These are phyloP conservation scores for Oithona nana DNA, from an alignment of 2,888 invertebrate species.

Conservation along the genomic window DNA sequence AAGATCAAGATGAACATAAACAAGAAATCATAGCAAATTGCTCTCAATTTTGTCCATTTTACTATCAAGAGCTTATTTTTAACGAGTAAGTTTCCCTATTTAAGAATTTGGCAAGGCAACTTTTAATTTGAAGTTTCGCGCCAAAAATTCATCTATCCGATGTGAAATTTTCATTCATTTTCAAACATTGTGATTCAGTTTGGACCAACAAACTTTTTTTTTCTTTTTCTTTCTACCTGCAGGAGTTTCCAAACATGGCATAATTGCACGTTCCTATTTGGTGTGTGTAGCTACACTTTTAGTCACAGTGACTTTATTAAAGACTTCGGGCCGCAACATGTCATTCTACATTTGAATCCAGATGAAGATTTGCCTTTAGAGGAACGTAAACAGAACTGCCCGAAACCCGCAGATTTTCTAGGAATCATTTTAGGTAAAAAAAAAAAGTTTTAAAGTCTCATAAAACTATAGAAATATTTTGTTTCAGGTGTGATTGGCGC, in stretches of 20 bases:
- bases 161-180: no score
- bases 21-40: neutral
- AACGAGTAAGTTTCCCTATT: neutral
- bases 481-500: slow-evolving; percentile 20
- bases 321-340: neutral
- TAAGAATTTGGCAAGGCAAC: no score
- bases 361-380: neutral
- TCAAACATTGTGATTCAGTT: no score
- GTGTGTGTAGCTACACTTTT: neutral
- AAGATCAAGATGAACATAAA: neutral
- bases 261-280: neutral
- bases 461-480: no score
- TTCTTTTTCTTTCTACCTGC: no score
- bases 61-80: neutral
- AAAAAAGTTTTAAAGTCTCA: no score
- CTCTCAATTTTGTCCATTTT: neutral
- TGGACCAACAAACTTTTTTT: no score
- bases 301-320: neutral
- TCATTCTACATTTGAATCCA: neutral
- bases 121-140: no score
- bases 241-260: no score
- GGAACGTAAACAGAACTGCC: neutral
- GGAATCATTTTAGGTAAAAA: slow-evolving; percentile 20
- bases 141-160: no score
- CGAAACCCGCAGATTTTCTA: slow-evolving; percentile 11